These are phyloP conservation scores for Gasterosteus aculeatus DNA, from an alignment of 2,113 vertebrate genomes.

Conservation along the genomic window DNA sequence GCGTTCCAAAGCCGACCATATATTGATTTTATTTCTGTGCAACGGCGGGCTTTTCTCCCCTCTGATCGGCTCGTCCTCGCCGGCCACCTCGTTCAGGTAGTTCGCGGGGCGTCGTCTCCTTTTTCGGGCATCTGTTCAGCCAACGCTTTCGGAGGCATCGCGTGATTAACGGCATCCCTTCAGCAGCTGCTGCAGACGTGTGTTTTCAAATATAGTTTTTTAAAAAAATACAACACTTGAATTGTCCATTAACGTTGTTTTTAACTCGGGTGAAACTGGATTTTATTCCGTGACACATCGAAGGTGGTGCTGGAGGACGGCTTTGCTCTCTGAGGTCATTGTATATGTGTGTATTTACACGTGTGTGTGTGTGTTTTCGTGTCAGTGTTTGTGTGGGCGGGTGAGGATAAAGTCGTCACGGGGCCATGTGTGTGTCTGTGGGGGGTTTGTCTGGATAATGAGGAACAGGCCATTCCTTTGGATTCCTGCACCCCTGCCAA, in stretches of 20 bases:
- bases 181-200: too few species aligned
- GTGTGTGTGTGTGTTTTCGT: conserved; percentile 5
- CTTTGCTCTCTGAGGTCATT: not conserved
- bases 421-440: conserved; percentile 47
- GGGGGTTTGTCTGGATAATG: conserved; percentile 67
- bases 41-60: not conserved
- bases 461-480: conserved; percentile 82
- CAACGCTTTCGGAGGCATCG: too few species aligned
- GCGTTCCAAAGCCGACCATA: too few species aligned
- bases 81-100: too few species aligned
- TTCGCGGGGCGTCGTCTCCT: too few species aligned
- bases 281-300: not conserved
- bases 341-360: not conserved
- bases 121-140: too few species aligned
- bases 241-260: not conserved
- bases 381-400: conserved; percentile 17
- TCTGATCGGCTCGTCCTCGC: conserved; percentile 13
- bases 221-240: too few species aligned
- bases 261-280: not conserved
- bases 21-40: too few species aligned
- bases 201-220: too few species aligned
- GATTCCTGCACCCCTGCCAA: conserved; percentile 78
- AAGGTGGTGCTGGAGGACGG: not conserved
- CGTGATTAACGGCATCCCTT: too few species aligned
- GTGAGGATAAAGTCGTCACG: conserved; percentile 67